Conservation (phyloP, 2,888 invertebrate species). For the Erebia epiphron region DNA sequence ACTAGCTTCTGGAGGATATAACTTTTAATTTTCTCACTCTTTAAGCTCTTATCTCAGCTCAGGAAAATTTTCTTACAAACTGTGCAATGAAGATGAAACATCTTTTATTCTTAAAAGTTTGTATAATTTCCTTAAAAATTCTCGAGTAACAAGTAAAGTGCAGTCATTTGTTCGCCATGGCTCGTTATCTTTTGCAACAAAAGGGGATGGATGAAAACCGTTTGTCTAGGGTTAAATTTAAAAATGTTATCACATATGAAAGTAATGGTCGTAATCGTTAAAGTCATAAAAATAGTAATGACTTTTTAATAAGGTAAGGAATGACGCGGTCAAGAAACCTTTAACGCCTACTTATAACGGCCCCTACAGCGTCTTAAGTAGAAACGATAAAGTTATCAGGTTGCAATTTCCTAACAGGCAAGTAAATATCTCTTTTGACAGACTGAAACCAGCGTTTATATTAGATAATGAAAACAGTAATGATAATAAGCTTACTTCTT, state of each 20-base stretch:
- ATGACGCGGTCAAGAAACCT: background rate
- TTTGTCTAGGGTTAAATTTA: too few relatives aligned
- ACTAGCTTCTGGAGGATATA: background rate
- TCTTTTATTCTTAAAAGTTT: background rate
- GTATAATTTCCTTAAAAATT: background rate
- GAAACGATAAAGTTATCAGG: background rate
- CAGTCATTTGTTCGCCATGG: background rate
- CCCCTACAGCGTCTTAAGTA: background rate
- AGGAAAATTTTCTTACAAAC: background rate
- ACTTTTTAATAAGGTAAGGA: too few relatives aligned
- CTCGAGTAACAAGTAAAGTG: background rate
- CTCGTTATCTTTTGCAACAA: background rate
- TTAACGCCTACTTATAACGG: slow-evolving; percentile 1
- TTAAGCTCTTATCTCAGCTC: background rate
- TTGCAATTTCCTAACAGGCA: background rate
- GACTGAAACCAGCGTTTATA: background rate
- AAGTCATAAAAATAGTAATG: background rate
- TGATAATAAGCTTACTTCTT: background rate
- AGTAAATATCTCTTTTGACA: background rate
- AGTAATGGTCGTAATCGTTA: too few relatives aligned
- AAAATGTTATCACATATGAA: too few relatives aligned
- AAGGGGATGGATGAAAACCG: background rate
- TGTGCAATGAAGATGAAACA: background rate
- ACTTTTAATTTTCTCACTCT: background rate
- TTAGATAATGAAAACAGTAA: background rate